A percentile compares a stretch with the other conserved stretches of the same genome.
Conservation (phyloP, 2,113 vertebrate species). For the Sturnus vulgaris region DNA sequence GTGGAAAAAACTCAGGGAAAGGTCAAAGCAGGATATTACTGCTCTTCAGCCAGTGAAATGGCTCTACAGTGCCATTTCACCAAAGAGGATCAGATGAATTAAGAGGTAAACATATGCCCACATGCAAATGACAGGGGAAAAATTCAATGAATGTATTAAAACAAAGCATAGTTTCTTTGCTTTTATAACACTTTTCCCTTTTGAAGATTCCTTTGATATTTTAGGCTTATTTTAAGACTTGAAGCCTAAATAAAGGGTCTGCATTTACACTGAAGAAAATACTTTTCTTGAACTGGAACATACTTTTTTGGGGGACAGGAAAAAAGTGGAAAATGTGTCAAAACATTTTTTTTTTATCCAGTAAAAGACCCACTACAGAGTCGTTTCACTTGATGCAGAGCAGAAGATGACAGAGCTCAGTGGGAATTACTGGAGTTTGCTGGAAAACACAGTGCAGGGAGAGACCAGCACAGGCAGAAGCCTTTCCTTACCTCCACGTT, state of each 20-base stretch:
- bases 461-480: not conserved
- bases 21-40: not conserved
- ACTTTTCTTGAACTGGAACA: not conserved
- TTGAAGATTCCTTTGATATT: not conserved
- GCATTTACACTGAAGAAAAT: not conserved
- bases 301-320: accelerated
- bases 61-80: not conserved
- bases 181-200: not conserved
- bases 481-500: not conserved
- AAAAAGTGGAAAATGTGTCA: not conserved
- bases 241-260: not conserved
- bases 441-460: not conserved
- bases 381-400: accelerated
- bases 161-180: not conserved
- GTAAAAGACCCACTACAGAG: not conserved
- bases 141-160: not conserved
- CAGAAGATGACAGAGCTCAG: not conserved
- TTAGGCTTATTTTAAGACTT: not conserved
- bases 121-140: not conserved
- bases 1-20: not conserved
- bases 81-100: not conserved
- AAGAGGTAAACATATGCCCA: not conserved
- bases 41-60: not conserved
- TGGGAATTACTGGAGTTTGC: not conserved
- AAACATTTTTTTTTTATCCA: not conserved